Evolutionary conservation across 2,797 vertebrate species (phyloP), one percentile per base, ranked within the genome.

Genomic region (Geotrypetes seraphini): DNA sequence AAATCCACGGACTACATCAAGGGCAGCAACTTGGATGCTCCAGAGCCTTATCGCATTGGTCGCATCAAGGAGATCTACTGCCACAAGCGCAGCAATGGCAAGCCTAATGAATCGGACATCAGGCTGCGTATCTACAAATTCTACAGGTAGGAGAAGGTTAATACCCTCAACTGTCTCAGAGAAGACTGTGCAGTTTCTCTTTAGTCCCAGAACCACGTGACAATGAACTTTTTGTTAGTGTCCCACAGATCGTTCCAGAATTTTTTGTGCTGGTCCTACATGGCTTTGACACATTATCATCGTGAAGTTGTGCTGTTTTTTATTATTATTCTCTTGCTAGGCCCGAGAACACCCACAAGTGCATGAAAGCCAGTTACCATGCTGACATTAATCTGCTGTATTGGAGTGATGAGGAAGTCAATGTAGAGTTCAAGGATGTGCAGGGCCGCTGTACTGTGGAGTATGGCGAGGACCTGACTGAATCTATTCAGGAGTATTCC

Each of bases 1-100:
- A 98, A 97, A 20, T 95, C 86, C 10, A 97, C 95, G 0, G 95
- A 98, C 53, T 98, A 98, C 66, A 97, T 98, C 49, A 98, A 98
- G 50, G 95, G 95, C 5, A 97, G 93, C 56, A 98, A 98, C 74
- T 63, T 87, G 50, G 90, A 97, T 0, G 92, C 92, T 1, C 94
- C 95, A 0, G 79, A 92, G 16, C 94, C 95, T 0, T 98, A 84
- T 48, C 85, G 92, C 3, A 48, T 98, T 0, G 93, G 90, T 0
- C 88, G 94, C 22, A 85, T 98, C 57, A 88, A 85, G 41, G 89
- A 92, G 63, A 95, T 98, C 52, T 95, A 85, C 63, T 93, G 87
- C 53, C 60, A 43, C 50, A 74, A 85, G 7, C 89, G 90, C 4
- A 82, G 74, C 69, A 94, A 86, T 0, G 84, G 85, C n/a, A 91